Percentiles rank a stretch among this genome's conserved stretches.
phyloP scores from a whole-genome alignment of 2,888 invertebrate genomes.

The Pycnomerus fuliginosus region DNA sequence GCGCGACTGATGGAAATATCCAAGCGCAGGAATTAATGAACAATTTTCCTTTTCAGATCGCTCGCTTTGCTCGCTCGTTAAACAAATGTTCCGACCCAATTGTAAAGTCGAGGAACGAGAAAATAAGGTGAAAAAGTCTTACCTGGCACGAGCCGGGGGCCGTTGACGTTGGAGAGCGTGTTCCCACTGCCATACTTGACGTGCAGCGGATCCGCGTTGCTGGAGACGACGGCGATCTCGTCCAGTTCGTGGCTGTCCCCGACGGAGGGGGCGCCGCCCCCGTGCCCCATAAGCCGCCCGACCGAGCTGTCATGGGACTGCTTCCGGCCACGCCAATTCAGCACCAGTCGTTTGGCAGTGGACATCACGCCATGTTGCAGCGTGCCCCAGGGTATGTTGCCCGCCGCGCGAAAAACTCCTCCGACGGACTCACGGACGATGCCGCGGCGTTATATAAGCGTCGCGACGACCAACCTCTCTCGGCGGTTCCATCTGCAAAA shows the following conservation, averaged over 20 bases:
- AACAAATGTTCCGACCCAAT: too few species aligned
- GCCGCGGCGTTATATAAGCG: too few species aligned
- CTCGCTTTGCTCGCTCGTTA: too few species aligned
- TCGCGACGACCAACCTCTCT: too few species aligned
- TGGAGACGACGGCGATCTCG: conserved; percentile 67
- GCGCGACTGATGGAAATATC: too few species aligned
- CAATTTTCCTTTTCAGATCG: too few species aligned
- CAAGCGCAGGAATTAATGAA: too few species aligned
- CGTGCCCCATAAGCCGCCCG: conserved; percentile 54
- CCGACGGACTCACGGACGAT: too few species aligned
- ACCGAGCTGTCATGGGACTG: conserved; percentile 58
- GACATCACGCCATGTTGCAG: conserved; percentile 56
- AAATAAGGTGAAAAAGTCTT: too few species aligned
- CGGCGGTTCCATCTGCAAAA: too few species aligned
- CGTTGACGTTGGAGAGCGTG: conserved; percentile 57
- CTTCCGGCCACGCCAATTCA: conserved; percentile 62
- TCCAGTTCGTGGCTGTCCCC: conserved; percentile 59
- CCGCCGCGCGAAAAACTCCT: too few species aligned
- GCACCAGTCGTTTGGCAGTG: conserved; percentile 64
- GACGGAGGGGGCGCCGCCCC: conserved; percentile 34
- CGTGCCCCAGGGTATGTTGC: conserved; percentile 28
- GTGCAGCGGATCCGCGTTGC: conserved; percentile 57
- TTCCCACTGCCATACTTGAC: conserved; percentile 61
- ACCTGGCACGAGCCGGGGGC: conserved; percentile 63
- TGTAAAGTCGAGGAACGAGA: too few species aligned